Conservation (phyloP, 2,113 vertebrate species). For the Podarcis cretensis region DNA sequence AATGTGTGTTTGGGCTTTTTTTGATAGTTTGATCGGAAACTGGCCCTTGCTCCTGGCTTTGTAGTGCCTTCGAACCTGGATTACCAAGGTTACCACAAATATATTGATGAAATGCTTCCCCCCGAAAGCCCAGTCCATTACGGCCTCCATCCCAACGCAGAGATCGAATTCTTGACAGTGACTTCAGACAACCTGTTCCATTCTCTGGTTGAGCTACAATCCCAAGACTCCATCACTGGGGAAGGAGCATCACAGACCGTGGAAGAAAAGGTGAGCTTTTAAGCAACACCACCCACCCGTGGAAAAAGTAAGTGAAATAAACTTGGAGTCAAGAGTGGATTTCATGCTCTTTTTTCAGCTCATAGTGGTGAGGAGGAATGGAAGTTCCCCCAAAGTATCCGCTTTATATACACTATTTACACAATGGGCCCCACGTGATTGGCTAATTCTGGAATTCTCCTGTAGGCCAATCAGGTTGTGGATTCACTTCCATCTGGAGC, state of each 20-base stretch:
- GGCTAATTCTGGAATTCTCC: no score
- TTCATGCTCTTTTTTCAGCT: no score
- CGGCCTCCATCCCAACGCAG: conserved; percentile 77
- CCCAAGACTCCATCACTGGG: conserved; percentile 71
- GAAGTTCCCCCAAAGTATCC: no score
- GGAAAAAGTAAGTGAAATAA: neutral
- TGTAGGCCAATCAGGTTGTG: no score
- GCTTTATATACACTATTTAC: no score
- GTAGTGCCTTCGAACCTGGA: conserved; percentile 61
- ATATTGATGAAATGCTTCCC: conserved; percentile 78
- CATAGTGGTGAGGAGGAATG: no score
- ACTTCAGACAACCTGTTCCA: conserved; percentile 81
- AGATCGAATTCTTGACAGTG: conserved; percentile 81
- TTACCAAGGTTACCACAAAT: conserved; percentile 78
- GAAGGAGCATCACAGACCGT: conserved; percentile 78
- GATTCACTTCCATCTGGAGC: no score
- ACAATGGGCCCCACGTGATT: no score
- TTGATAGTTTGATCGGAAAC: conserved; percentile 80
- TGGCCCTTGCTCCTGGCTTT: conserved; percentile 75
- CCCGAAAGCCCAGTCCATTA: conserved; percentile 76
- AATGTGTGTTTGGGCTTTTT: conserved; percentile 40
- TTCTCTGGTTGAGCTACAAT: conserved; percentile 84
- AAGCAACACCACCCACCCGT: neutral
- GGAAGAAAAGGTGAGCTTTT: conserved; percentile 80
- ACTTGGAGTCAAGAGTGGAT: no score